Evolutionary conservation across 2,113 vertebrate genomes (phyloP).

Genomic region (Gambusia affinis): DNA sequence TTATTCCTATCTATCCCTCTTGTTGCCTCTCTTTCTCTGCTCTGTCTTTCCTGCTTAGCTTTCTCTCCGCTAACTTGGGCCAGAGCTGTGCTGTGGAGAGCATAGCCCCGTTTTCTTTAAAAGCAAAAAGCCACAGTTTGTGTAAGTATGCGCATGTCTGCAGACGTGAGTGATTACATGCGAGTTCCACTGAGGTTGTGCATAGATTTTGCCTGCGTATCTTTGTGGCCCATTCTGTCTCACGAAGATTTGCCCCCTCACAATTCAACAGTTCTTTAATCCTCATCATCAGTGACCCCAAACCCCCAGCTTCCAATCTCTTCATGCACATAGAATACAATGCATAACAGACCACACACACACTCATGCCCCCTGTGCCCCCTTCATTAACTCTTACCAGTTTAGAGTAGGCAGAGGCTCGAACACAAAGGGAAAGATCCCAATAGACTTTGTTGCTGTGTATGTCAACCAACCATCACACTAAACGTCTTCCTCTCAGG

Average conservation of each 20-base stretch:
- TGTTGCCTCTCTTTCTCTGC: conserved; percentile 51
- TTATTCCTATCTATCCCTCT: conserved; percentile 25
- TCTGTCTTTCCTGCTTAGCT: conserved; percentile 62
- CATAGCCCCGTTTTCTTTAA: conserved; percentile 46
- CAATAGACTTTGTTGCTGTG: conserved; percentile 45
- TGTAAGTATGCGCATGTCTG: conserved; percentile 56
- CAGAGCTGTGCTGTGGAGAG: conserved; percentile 59
- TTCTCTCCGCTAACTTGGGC: conserved; percentile 54
- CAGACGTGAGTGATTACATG: conserved; percentile 67
- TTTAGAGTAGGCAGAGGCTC: conserved; percentile 30
- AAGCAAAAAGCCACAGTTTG: conserved; percentile 56
- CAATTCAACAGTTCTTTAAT: conserved; percentile 75
- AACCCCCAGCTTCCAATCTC: conserved; percentile 59
- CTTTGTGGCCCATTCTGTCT: conserved; percentile 64
- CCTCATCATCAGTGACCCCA: conserved; percentile 74
- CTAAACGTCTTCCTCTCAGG: conserved; percentile 28
- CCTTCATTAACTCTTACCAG: conserved; percentile 52
- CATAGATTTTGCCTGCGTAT: conserved; percentile 42
- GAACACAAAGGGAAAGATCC: conserved; percentile 49
- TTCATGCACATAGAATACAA: conserved; percentile 45
- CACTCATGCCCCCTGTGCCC: conserved; percentile 46
- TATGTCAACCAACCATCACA: conserved; percentile 65
- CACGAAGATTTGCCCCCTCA: conserved; percentile 60
- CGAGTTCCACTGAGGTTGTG: conserved; percentile 54
- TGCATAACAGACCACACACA: conserved; percentile 43